phyloP scores from a whole-genome alignment of 1,140 invertebrate species.

The Oreohelix idahoensis region DNA sequence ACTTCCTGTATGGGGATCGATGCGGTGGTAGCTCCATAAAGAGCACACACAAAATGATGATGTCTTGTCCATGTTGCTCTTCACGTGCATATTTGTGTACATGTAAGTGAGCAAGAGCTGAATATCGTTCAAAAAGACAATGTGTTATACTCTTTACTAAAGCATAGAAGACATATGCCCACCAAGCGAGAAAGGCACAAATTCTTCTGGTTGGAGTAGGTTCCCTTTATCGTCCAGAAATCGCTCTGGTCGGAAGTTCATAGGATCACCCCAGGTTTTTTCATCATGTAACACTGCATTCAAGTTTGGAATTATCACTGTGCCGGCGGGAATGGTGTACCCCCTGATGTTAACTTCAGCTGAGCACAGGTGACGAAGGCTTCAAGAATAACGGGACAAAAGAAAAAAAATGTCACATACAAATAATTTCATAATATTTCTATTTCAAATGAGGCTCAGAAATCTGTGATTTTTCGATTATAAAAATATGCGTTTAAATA shows the following conservation, averaged over 20 bases:
- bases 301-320: slow-evolving; percentile 64
- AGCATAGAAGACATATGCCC: not conserved
- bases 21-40: too few relatives aligned
- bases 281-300: slow-evolving; percentile 65
- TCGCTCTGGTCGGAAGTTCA: slow-evolving; percentile 81
- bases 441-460: too few relatives aligned
- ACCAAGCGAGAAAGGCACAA: slow-evolving; percentile 41
- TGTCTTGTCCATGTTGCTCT: too few relatives aligned
- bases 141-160: not conserved
- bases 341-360: slow-evolving; percentile 53
- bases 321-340: slow-evolving; percentile 64
- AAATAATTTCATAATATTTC: too few relatives aligned
- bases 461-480: too few relatives aligned
- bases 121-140: too few relatives aligned
- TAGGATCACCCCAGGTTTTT: slow-evolving; percentile 79
- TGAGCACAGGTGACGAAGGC: not conserved
- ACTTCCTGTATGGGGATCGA: too few relatives aligned
- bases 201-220: slow-evolving; percentile 23
- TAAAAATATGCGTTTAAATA: too few relatives aligned
- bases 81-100: too few relatives aligned
- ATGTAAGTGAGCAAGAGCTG: too few relatives aligned
- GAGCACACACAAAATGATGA: too few relatives aligned
- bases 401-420: not conserved
- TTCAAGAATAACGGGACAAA: not conserved
- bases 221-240: slow-evolving; percentile 64